Evolutionary conservation across 2,113 vertebrate species (phyloP), one percentile per base, ranked within the genome.

Genomic region (Dendropsophus ebraccatus): DNA sequence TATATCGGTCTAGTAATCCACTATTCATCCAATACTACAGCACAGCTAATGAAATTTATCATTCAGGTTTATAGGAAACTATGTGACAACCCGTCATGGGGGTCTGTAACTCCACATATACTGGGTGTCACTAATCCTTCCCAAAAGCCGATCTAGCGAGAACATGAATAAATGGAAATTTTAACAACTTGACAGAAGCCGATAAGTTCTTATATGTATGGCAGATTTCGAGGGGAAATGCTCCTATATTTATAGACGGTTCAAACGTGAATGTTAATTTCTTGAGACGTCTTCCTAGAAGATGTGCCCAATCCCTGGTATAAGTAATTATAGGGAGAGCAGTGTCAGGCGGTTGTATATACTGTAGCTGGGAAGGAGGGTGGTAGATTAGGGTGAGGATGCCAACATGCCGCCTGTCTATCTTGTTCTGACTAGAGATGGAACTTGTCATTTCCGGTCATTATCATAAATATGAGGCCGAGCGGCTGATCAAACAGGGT

Each of bases 281-380:
- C 37, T 79, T 79, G 14, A 52, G 52, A n/a, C 10, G 49, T 37
- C 21, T 28, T 74, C 73, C 47, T 50, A 10, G 50, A 58, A 79
- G 76, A 41, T 58, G 17, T 30, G 56, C 50, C 11, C 76, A 2
- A 6, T 32, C 19, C 19, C 58, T 78, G 58, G 37, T 35, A 77
- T 7, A 60, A 25, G 35, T 25, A 56, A 58, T 58, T 79, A 58
- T 19, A 80, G 77, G 54, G 32, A 80, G 52, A 79, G 77, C 13
- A 58, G 5, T 80, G 54, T 19, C n/a, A n/a, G 77, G 25, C 49
- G 50, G 28, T 21, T 32, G 11, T 5, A 8, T 41, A 41, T 41
- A 41, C 41, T 41, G 9, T 2, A 19, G 32, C 21, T 60, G 32
- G 16, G 16, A 35, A 62, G 77, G 0, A 2, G 52, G 52, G 19